Conservation (phyloP, 2,113 vertebrate genomes). For the Dipodomys spectabilis region DNA sequence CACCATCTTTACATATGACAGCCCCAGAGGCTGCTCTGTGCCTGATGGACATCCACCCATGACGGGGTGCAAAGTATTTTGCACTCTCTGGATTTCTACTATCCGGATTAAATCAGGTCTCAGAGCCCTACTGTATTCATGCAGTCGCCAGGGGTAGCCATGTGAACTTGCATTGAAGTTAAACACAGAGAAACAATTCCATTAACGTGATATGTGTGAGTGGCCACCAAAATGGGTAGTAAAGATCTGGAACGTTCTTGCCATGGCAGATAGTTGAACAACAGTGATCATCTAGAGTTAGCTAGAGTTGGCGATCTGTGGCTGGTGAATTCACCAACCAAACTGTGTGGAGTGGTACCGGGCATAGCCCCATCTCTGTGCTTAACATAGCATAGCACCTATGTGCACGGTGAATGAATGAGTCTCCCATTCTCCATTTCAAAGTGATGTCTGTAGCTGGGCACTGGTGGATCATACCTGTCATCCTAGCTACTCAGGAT, state of each 20-base stretch:
- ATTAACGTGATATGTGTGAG: too few species aligned
- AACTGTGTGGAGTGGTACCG: background rate
- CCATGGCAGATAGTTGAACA: background rate
- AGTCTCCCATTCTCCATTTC: background rate
- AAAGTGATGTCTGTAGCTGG: too few species aligned
- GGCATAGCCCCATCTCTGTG: background rate
- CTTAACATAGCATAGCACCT: background rate
- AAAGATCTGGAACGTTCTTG: fast-evolving
- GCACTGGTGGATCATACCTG: too few species aligned
- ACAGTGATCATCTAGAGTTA: background rate
- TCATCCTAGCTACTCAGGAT: too few species aligned
- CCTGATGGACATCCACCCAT: background rate
- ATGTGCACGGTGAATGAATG: too few species aligned
- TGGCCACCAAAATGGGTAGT: background rate
- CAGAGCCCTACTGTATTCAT: too few species aligned
- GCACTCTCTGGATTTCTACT: too few species aligned
- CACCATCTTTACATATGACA: background rate
- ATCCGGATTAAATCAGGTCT: background rate
- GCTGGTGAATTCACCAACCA: background rate
- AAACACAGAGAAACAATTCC: background rate
- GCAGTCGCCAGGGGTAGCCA: fast-evolving
- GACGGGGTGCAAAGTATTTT: background rate
- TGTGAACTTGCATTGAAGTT: background rate
- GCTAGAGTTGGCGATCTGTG: fast-evolving
- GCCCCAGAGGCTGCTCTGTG: background rate